These are phyloP conservation scores for Eristalis arbustorum DNA, from an alignment of 2,888 invertebrate genomes.

Conservation along the genomic window DNA sequence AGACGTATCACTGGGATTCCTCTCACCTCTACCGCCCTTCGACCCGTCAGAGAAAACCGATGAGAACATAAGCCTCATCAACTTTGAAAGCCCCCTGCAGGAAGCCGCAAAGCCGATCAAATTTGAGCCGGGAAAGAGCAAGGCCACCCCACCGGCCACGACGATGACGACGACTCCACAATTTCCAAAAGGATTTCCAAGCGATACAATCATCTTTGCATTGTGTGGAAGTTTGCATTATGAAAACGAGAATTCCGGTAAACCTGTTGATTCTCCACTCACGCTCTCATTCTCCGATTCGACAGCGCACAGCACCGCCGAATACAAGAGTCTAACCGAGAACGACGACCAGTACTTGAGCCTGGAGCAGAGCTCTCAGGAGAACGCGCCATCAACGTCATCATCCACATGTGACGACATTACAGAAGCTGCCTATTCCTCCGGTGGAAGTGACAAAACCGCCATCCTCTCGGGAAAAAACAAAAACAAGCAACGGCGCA, in stretches of 20 bases:
- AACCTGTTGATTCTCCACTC: slow-evolving; percentile 56
- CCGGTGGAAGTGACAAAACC: slow-evolving; percentile 75
- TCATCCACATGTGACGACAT: slow-evolving; percentile 72
- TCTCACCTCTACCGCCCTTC: slow-evolving; percentile 74
- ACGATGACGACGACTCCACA: neutral
- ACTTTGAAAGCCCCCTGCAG: slow-evolving; percentile 78
- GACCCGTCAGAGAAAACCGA: slow-evolving; percentile 74
- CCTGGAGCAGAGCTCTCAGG: slow-evolving; percentile 73
- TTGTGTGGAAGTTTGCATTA: slow-evolving; percentile 79
- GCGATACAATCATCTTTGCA: slow-evolving; percentile 78
- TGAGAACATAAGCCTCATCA: slow-evolving; percentile 76
- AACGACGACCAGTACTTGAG: slow-evolving; percentile 74
- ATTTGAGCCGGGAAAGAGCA: slow-evolving; percentile 13
- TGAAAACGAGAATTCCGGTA: slow-evolving; percentile 74
- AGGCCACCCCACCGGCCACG: neutral
- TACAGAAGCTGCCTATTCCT: slow-evolving; percentile 74
- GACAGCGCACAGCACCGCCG: slow-evolving; percentile 65
- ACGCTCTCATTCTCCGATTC: slow-evolving; percentile 63
- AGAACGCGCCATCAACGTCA: slow-evolving; percentile 71
- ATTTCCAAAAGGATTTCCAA: slow-evolving; percentile 73
- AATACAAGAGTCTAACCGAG: slow-evolving; percentile 72
- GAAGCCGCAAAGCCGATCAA: slow-evolving; percentile 73
- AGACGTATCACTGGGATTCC: slow-evolving; percentile 57
- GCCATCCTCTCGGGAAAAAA: slow-evolving; percentile 74
- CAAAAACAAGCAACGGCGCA: slow-evolving; percentile 76